Percentiles rank a stretch among this genome's conserved stretches.
phyloP scores from a whole-genome alignment of 2,113 vertebrate species.

The Todiramphus chloris region DNA sequence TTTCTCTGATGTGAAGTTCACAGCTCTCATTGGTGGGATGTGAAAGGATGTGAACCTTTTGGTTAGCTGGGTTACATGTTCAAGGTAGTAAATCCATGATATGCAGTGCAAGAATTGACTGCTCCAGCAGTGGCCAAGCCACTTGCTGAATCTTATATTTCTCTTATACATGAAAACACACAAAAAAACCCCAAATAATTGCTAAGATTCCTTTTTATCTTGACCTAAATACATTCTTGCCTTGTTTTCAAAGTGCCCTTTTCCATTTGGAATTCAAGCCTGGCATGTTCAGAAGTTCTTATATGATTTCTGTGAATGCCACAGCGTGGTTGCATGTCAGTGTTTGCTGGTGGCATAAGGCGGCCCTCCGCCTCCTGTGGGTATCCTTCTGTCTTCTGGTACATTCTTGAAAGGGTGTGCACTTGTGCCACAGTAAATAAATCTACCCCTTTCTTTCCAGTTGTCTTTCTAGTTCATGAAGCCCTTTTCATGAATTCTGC shows the following conservation, averaged over 20 bases:
- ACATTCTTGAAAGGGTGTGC: neutral
- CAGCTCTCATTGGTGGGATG: neutral
- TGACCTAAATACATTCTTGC: neutral
- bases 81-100: neutral
- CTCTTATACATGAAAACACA: rapidly evolving
- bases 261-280: neutral
- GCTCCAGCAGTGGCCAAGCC: neutral
- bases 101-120: neutral
- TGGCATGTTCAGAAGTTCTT: neutral
- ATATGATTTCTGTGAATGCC: neutral
- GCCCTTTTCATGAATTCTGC: neutral
- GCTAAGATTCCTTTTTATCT: neutral
- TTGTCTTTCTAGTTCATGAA: neutral
- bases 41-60: neutral
- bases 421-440: neutral
- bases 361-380: neutral
- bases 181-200: neutral
- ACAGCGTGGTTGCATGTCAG: rapidly evolving
- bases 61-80: rapidly evolving
- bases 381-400: neutral
- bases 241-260: neutral
- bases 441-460: neutral
- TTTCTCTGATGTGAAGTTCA: neutral
- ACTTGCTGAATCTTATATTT: neutral
- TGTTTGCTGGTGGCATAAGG: neutral